Evolutionary conservation across 2,888 invertebrate genomes (phyloP).

Genomic region (Lacanobia oleracea): DNA sequence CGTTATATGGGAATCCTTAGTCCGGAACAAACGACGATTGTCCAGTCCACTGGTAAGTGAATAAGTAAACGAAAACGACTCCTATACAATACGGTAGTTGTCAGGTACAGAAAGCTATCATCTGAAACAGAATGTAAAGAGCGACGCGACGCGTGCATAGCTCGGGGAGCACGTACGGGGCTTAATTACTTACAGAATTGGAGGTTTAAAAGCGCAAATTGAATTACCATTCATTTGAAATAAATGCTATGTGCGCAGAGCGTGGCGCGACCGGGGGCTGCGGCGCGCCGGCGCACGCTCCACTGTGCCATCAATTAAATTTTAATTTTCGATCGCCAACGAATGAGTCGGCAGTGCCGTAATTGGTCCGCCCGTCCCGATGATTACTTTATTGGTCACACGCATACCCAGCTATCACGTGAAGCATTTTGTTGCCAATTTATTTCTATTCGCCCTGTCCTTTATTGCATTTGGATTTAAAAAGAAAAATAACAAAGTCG

Average conservation of each 20-base stretch:
- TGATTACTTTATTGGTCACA: slow-evolving; percentile 89
- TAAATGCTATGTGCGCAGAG: slow-evolving; percentile 76
- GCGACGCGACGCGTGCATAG: slow-evolving; percentile 38
- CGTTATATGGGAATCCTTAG: slow-evolving; percentile 76
- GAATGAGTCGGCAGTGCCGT: slow-evolving; percentile 82
- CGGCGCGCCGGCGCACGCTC: slow-evolving; percentile 49
- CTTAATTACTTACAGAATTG: slow-evolving; percentile 68
- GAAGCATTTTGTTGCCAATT: slow-evolving; percentile 76
- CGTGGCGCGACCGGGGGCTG: slow-evolving; percentile 62
- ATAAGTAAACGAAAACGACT: slow-evolving; percentile 63
- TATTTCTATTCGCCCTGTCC: slow-evolving; percentile 75
- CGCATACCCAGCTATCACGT: slow-evolving; percentile 76
- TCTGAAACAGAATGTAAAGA: slow-evolving; percentile 56
- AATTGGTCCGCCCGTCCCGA: slow-evolving; percentile 84
- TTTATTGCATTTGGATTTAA: slow-evolving; percentile 65
- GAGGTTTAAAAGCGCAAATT: slow-evolving; percentile 81
- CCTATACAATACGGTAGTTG: slow-evolving; percentile 65
- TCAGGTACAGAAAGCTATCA: slow-evolving; percentile 62
- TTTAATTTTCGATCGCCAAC: slow-evolving; percentile 86
- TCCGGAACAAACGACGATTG: slow-evolving; percentile 72
- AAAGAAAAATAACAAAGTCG: slow-evolving; percentile 65
- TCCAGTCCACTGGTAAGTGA: slow-evolving; percentile 65
- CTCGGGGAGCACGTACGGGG: slow-evolving; percentile 31
- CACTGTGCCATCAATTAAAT: slow-evolving; percentile 85
- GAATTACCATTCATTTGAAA: slow-evolving; percentile 86